Conservation (phyloP, 2,888 invertebrate species). For the Neoitamus cyanurus region DNA sequence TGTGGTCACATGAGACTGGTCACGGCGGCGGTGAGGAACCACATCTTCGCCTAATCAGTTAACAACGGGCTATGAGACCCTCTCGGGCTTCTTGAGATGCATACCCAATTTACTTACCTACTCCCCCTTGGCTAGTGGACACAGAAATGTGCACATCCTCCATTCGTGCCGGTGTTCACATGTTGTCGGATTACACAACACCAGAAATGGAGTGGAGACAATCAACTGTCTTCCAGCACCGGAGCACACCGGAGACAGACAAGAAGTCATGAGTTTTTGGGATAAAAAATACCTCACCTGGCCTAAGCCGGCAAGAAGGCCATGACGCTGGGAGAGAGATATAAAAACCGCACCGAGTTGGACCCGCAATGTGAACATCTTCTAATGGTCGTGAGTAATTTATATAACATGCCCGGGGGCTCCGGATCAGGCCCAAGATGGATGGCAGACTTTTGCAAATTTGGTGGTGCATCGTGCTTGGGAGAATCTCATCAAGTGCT, state of each 20-base stretch:
- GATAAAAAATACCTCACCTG: conserved; percentile 26
- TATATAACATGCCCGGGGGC: conserved; percentile 26
- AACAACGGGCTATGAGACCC: conserved; percentile 41
- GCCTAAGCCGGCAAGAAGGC: not conserved
- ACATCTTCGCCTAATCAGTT: conserved; percentile 50
- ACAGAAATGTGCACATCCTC: conserved; percentile 9
- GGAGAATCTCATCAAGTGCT: conserved; percentile 9
- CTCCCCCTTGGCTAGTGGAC: not conserved
- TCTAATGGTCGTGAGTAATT: conserved; percentile 48
- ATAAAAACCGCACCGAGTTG: not conserved
- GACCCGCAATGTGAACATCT: conserved; percentile 39
- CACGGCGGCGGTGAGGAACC: conserved; percentile 50
- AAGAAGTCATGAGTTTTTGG: conserved; percentile 35
- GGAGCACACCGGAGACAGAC: not conserved
- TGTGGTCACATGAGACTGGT: conserved; percentile 50
- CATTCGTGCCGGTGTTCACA: conserved; percentile 43
- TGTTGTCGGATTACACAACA: conserved; percentile 36
- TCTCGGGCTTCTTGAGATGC: not conserved
- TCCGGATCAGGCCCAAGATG: conserved; percentile 16
- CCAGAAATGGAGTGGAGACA: conserved; percentile 46
- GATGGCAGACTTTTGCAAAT: conserved; percentile 22
- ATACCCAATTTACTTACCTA: not conserved
- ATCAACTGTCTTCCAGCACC: conserved; percentile 39
- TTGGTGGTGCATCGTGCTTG: conserved; percentile 26
- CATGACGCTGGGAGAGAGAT: not conserved